phyloP scores from a whole-genome alignment of 53 echinoderm and acorn worm species.

The Actinopyga echinites region DNA sequence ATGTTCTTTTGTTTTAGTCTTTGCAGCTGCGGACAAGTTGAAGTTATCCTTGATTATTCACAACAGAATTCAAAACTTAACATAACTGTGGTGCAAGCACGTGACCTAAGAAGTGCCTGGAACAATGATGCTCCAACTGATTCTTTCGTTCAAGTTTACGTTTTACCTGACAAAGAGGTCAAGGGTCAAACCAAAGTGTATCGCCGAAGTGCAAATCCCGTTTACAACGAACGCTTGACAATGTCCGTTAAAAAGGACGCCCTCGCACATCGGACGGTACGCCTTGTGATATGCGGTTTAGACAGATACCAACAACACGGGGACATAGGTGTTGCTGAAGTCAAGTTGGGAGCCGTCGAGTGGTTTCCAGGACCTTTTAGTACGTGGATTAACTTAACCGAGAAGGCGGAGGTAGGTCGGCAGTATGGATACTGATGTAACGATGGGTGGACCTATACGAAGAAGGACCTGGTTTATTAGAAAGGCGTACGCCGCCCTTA shows the following conservation, averaged over 20 bases:
- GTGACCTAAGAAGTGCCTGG: slow-evolving; percentile 74
- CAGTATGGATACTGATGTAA: too few species aligned
- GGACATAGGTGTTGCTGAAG: slow-evolving; percentile 70
- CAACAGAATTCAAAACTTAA: slow-evolving; percentile 64
- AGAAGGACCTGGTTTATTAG: too few species aligned
- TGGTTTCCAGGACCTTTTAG: slow-evolving; percentile 84
- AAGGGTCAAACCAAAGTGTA: slow-evolving; percentile 96
- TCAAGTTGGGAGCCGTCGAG: slow-evolving; percentile 77
- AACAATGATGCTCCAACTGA: slow-evolving; percentile 76
- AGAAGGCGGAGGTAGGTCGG: slow-evolving; percentile 71
- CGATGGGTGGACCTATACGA: too few species aligned
- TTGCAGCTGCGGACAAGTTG: slow-evolving; percentile 83
- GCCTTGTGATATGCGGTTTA: slow-evolving; percentile 66
- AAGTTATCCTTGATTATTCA: slow-evolving; percentile 80
- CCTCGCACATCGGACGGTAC: slow-evolving; percentile 62
- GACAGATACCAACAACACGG: slow-evolving; percentile 80
- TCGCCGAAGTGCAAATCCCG: slow-evolving; percentile 83
- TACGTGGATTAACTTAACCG: slow-evolving; percentile 83
- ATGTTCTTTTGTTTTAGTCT: too few species aligned
- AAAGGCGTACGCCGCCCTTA: too few species aligned
- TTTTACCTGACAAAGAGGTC: slow-evolving; percentile 84
- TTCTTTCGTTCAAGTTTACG: slow-evolving; percentile 82
- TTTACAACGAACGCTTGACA: slow-evolving; percentile 88
- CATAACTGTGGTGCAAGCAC: slow-evolving; percentile 85
- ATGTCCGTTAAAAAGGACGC: slow-evolving; percentile 64